Evolutionary conservation across 1,140 invertebrate genomes (phyloP).

Genomic region (Micrasema longulum): DNA sequence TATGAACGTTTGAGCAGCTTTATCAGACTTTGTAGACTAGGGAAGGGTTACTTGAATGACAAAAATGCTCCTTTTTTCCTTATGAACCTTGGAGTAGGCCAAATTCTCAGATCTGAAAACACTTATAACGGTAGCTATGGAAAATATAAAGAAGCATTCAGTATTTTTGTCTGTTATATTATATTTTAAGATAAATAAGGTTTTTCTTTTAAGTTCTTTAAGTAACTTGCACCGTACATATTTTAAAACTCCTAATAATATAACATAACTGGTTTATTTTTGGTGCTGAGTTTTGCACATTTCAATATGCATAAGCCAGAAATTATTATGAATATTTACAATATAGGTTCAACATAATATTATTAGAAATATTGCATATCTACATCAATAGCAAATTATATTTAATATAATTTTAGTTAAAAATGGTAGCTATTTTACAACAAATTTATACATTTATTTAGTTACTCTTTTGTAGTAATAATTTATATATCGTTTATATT

Average conservation of each 20-base stretch:
- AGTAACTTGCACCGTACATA: too few relatives aligned
- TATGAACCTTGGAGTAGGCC: neutral
- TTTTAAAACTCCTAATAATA: too few relatives aligned
- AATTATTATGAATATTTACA: too few relatives aligned
- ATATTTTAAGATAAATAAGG: constrained; percentile 43
- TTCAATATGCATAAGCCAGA: neutral
- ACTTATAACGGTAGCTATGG: constrained; percentile 21
- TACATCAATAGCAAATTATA: neutral
- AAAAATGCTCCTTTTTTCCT: constrained; percentile 41
- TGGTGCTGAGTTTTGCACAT: neutral
- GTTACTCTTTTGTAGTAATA: too few relatives aligned
- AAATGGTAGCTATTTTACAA: constrained; percentile 34
- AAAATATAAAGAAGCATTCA: constrained; percentile 29
- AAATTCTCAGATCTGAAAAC: constrained; percentile 47
- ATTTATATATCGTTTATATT: too few relatives aligned
- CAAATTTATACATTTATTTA: neutral
- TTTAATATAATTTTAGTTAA: constrained; percentile 14
- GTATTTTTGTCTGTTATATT: constrained; percentile 49
- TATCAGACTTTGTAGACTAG: constrained; percentile 46
- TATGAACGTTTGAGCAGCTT: constrained; percentile 35
- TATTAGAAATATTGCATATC: too few relatives aligned
- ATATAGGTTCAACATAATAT: too few relatives aligned
- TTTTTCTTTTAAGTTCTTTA: neutral
- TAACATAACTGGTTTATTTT: too few relatives aligned
- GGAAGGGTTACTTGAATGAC: constrained; percentile 41